These are phyloP conservation scores for Graphium colonna DNA, from an alignment of 2,888 invertebrate genomes.

Conservation along the genomic window DNA sequence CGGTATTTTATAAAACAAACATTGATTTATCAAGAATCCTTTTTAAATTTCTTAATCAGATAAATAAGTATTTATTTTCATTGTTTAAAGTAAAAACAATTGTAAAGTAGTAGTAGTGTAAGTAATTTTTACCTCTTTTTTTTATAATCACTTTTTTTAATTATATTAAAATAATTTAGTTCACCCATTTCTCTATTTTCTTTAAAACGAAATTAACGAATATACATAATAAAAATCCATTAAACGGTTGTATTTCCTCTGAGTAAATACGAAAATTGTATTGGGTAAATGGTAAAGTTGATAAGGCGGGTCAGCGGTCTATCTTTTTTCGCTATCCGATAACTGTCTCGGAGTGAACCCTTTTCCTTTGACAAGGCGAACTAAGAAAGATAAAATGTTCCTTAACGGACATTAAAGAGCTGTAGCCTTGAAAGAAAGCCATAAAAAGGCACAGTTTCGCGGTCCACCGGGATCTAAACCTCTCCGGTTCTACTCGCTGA, in stretches of 20 bases:
- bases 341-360: conserved; percentile 71
- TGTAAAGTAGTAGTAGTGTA: too few relatives aligned
- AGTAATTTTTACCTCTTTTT: too few relatives aligned
- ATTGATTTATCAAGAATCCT: too few relatives aligned
- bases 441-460: conserved; percentile 60
- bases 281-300: conserved; percentile 49
- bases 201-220: too few relatives aligned
- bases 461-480: conserved; percentile 50
- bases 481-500: conserved; percentile 42
- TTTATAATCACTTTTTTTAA: too few relatives aligned
- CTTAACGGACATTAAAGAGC: conserved; percentile 72
- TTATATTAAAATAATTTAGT: too few relatives aligned
- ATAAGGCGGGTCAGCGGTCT: conserved; percentile 58
- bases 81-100: too few relatives aligned
- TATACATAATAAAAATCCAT: background rate
- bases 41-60: too few relatives aligned
- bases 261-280: conserved; percentile 36
- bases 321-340: conserved; percentile 63
- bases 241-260: conserved; percentile 20
- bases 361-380: conserved; percentile 64
- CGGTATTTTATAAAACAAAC: too few relatives aligned
- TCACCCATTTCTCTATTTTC: too few relatives aligned
- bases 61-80: too few relatives aligned
- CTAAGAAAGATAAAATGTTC: conserved; percentile 76
- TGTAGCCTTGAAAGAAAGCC: conserved; percentile 60